Percentiles rank a stretch among this genome's conserved stretches.
phyloP scores from a whole-genome alignment of 1,140 invertebrate species.

The Cherax destructor region DNA sequence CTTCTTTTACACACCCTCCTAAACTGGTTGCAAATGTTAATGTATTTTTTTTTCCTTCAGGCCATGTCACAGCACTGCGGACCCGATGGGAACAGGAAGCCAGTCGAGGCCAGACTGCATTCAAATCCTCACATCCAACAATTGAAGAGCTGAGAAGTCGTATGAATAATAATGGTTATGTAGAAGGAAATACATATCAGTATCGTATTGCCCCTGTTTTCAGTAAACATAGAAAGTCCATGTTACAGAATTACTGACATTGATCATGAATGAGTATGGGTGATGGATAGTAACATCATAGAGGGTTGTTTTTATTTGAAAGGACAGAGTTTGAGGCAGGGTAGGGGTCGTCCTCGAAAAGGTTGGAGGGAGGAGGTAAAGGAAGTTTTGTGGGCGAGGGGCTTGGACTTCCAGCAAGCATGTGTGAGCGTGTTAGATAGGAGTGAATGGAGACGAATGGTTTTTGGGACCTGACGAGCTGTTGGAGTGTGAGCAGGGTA shows the following conservation, averaged over 20 bases:
- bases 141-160: conserved; percentile 68
- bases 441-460: too few species aligned
- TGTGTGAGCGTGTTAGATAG: too few species aligned
- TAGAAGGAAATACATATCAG: conserved; percentile 69
- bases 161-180: conserved; percentile 68
- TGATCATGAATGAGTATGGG: background rate
- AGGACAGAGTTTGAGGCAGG: too few species aligned
- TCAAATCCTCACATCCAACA: conserved; percentile 66
- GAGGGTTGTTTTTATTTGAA: too few species aligned
- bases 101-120: conserved; percentile 65
- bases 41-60: conserved; percentile 69
- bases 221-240: conserved; percentile 49
- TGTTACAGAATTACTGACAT: conserved; percentile 54
- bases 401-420: too few species aligned
- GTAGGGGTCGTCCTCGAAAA: too few species aligned
- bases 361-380: too few species aligned
- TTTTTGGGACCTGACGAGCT: too few species aligned
- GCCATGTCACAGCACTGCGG: conserved; percentile 75
- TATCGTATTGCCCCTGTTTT: conserved; percentile 64
- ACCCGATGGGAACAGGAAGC: conserved; percentile 75
- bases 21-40: background rate
- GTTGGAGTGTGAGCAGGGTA: too few species aligned
- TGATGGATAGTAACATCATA: background rate
- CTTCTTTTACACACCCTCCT: too few species aligned
- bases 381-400: too few species aligned